Evolutionary conservation across 2,888 invertebrate species (phyloP).

Genomic region (Agrotis exclamationis): DNA sequence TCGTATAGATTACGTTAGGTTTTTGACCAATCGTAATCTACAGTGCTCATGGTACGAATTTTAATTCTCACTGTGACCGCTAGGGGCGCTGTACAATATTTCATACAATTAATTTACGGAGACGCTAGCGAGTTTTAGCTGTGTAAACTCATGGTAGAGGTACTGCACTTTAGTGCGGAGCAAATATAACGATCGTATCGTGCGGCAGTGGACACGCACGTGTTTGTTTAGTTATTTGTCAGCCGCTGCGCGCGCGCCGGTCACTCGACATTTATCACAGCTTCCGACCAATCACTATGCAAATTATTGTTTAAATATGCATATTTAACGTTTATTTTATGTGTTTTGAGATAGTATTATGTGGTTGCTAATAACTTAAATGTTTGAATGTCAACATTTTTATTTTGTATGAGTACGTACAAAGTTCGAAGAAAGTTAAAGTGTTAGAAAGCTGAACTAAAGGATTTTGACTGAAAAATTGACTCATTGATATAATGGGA

Average conservation of each 20-base stretch:
- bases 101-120: too few relatives aligned
- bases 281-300: conserved; percentile 56
- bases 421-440: conserved; percentile 51
- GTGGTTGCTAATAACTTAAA: conserved; percentile 12
- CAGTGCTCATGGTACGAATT: too few relatives aligned
- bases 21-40: too few relatives aligned
- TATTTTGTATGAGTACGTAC: neutral
- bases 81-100: too few relatives aligned
- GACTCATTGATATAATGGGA: conserved; percentile 29
- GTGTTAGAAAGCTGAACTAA: conserved; percentile 61
- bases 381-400: conserved; percentile 4
- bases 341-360: conserved; percentile 11
- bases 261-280: conserved; percentile 43
- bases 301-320: conserved; percentile 41
- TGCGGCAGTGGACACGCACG: conserved; percentile 21
- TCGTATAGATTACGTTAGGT: too few relatives aligned
- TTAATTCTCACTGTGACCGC: too few relatives aligned
- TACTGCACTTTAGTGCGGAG: too few relatives aligned
- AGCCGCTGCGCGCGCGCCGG: conserved; percentile 17
- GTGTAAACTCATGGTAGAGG: too few relatives aligned
- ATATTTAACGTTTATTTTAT: conserved; percentile 20
- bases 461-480: conserved; percentile 54
- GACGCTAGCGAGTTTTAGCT: too few relatives aligned
- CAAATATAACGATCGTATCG: conserved; percentile 23
- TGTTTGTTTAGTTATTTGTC: conserved; percentile 49